Conservation (phyloP, 2,888 invertebrate genomes). For the Hydroisotoma schaefferi region DNA sequence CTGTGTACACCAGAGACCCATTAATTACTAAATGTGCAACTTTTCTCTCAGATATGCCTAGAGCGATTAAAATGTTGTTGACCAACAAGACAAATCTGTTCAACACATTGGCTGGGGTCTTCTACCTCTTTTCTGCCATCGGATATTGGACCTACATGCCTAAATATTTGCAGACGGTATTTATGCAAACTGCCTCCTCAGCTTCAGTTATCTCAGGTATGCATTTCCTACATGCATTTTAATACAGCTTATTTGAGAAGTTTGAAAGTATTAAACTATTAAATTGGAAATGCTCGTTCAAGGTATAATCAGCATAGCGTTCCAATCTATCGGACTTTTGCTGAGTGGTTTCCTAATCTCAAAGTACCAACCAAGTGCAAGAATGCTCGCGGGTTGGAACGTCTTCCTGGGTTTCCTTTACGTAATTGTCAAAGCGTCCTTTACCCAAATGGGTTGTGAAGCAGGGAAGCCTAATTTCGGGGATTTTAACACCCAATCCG, state of each 20-base stretch:
- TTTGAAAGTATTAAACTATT: not conserved
- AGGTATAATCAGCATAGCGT: constrained; percentile 54
- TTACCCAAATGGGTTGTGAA: constrained; percentile 48
- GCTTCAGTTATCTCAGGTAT: constrained; percentile 66
- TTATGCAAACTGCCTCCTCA: constrained; percentile 62
- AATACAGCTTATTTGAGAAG: not conserved
- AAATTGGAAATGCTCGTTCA: not conserved
- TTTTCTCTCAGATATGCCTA: constrained; percentile 56
- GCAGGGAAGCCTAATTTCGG: constrained; percentile 38
- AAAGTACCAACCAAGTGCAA: constrained; percentile 58
- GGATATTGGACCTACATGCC: constrained; percentile 66
- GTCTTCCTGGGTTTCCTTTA: constrained; percentile 60
- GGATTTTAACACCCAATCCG: constrained; percentile 13
- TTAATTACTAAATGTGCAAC: not conserved
- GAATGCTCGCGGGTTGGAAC: constrained; percentile 62
- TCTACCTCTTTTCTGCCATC: constrained; percentile 56
- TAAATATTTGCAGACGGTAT: constrained; percentile 73
- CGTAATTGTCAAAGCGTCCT: constrained; percentile 57
- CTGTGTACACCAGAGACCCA: not conserved
- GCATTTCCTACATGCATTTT: not conserved
- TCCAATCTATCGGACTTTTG: constrained; percentile 62
- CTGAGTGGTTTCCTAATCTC: constrained; percentile 61
- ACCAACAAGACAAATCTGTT: constrained; percentile 64
- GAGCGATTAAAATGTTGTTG: constrained; percentile 60
- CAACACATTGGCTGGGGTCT: constrained; percentile 64